Evolutionary conservation across 35 echinoderm and acorn worm genomes (phyloP).

Genomic region (Chiridota heheva): DNA sequence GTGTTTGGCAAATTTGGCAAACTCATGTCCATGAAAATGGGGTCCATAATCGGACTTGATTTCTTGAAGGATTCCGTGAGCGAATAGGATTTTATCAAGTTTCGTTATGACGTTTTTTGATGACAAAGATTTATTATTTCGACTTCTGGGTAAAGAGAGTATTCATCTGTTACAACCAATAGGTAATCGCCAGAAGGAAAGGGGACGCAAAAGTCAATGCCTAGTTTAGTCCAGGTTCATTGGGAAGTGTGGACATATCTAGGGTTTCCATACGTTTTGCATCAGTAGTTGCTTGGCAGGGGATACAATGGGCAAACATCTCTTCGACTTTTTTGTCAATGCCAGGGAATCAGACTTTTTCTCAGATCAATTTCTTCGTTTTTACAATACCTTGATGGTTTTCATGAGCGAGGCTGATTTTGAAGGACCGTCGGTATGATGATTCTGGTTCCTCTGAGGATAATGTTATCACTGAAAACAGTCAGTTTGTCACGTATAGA

Average conservation of each 20-base stretch:
- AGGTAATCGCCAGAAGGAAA: constrained; percentile 51
- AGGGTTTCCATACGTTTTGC: constrained; percentile 40
- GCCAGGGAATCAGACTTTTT: constrained; percentile 34
- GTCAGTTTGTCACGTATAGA: constrained; percentile 45
- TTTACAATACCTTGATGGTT: constrained; percentile 47
- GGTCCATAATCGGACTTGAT: constrained; percentile 27
- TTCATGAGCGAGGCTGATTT: constrained; percentile 25
- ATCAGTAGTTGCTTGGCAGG: constrained; percentile 39
- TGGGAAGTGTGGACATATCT: constrained; percentile 23
- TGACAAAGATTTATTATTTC: constrained; percentile 53
- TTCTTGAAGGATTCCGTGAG: constrained; percentile 18
- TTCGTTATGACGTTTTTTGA: constrained; percentile 23
- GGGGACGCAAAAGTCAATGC: constrained; percentile 53
- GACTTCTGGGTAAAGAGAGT: constrained; percentile 57
- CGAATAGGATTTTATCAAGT: constrained; percentile 22
- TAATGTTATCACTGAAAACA: constrained; percentile 16
- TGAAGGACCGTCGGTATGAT: constrained; percentile 5
- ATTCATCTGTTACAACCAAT: constrained; percentile 52
- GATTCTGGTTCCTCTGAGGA: constrained; percentile 2
- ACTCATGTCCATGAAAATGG: neutral
- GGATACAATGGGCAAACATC: constrained; percentile 16
- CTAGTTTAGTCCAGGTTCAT: constrained; percentile 31
- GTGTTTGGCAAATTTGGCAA: constrained; percentile 39
- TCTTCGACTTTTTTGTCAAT: constrained; percentile 20
- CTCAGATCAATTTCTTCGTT: constrained; percentile 26